Evolutionary conservation across 2,113 vertebrate genomes (phyloP), one percentile per base, ranked within the genome.

Genomic region (Eretmochelys imbricata): DNA sequence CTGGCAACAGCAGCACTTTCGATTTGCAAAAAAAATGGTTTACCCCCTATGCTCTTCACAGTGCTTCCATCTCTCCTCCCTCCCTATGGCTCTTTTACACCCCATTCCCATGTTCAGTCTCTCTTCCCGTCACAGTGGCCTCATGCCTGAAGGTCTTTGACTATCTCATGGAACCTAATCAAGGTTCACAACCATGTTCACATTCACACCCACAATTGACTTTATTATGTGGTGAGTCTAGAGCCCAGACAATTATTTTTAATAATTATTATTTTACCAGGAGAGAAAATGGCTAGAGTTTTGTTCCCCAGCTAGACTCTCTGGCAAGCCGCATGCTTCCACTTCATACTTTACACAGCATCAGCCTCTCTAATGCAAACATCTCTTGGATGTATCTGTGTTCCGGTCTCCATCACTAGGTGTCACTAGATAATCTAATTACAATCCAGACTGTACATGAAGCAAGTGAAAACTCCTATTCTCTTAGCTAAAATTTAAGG

Each of bases 391-490:
- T 54, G 16, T 12, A 35, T 48, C 69, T 87, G 76, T 55, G n/a
- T 96, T 95, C 93, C 22, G 16, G 11, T 89, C 50, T 82, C 53
- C 12, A 48, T 76, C 93, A 94, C 94, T 95, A 92, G 95, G 88
- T 95, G 97, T 87, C 96, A n/a, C 91, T 95, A 95, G 65, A 79
- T 42, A 96, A 94, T 97, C 84, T 97, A 93, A 94, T 85, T 92
- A 94, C 53, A 53, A 55, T 24, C 7, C 62, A 55, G 79, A 69
- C 54, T 53, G 46, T 35, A 48, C 3, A 81, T 85, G 57, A 57
- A 54, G 65, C 8, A 50, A 91, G 42, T 53, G 29, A 48, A 42
- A 53, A 48, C n/a, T 8, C 8, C 53, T 12, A 19, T 24, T 62
- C 14, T n/a, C 19, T 20, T 10, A 48, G 48, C 20, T 65, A 12